Percentiles rank a stretch among this genome's conserved stretches.
phyloP scores from a whole-genome alignment of 64 coral and sea anemone genomes.

The Stichodactyla mertensii region DNA sequence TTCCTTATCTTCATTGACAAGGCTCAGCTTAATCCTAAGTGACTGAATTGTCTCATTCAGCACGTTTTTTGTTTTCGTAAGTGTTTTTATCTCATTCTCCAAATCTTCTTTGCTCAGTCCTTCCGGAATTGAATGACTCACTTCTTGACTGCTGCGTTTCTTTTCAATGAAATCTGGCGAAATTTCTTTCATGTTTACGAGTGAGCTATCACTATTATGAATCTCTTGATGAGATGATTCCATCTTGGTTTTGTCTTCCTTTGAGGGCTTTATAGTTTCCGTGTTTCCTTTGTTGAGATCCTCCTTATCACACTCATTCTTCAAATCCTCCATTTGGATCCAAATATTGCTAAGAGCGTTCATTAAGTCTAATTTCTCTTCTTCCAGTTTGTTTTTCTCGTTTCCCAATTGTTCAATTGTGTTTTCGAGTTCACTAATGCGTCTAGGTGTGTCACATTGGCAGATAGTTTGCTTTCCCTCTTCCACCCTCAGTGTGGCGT shows the following conservation, averaged over 20 bases:
- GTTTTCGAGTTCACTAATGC: background rate
- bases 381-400: background rate
- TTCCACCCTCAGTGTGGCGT: background rate
- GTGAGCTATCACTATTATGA: background rate
- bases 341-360: conserved; percentile 16
- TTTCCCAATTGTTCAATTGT: conserved; percentile 2
- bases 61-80: background rate
- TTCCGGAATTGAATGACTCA: background rate
- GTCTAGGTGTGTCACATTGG: background rate
- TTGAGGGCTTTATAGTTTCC: background rate
- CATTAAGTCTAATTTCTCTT: conserved; percentile 11
- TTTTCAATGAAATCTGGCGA: background rate
- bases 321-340: conserved; percentile 22
- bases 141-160: background rate
- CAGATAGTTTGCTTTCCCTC: background rate
- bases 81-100: background rate
- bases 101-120: background rate
- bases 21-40: background rate
- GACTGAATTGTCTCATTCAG: background rate
- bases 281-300: background rate
- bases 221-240: background rate
- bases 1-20: conserved; percentile 11
- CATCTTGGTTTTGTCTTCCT: background rate
- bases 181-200: background rate
- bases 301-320: background rate